Conservation (phyloP, 2,113 vertebrate species). For the Peromyscus leucopus region DNA sequence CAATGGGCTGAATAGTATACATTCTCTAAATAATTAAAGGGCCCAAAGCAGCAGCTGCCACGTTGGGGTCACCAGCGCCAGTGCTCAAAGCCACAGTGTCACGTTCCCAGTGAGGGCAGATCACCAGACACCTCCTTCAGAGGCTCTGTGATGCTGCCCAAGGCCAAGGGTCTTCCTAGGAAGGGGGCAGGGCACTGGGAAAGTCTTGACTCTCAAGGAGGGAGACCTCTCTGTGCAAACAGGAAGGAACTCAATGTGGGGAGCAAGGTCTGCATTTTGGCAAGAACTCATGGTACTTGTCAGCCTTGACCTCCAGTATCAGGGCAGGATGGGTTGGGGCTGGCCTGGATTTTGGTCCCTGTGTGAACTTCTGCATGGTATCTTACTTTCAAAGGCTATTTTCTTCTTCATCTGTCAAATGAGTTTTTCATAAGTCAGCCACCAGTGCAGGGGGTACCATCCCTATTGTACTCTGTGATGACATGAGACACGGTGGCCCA, state of each 20-base stretch:
- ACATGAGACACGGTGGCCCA: accelerated
- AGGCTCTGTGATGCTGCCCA: background rate
- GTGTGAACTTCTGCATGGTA: background rate
- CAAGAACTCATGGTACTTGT: background rate
- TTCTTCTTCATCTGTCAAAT: background rate
- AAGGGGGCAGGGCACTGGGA: background rate
- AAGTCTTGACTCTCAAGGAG: background rate
- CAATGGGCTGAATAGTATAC: background rate
- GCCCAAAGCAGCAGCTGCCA: background rate
- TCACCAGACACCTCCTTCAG: background rate
- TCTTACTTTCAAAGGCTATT: background rate
- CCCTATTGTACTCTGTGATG: no score
- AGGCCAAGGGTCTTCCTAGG: background rate
- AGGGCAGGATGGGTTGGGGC: background rate
- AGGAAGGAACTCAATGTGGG: background rate
- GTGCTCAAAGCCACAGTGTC: slow-evolving; percentile 15
- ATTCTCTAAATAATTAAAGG: slow-evolving; percentile 78
- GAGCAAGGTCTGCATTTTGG: background rate
- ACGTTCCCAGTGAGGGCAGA: background rate
- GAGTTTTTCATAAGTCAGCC: background rate
- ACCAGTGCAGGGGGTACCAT: no score
- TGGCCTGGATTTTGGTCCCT: background rate
- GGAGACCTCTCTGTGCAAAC: background rate
- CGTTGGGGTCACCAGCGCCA: background rate
- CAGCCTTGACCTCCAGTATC: background rate